These are phyloP conservation scores for Theristicus caerulescens DNA, from an alignment of 2,113 vertebrate species.

Conservation along the genomic window DNA sequence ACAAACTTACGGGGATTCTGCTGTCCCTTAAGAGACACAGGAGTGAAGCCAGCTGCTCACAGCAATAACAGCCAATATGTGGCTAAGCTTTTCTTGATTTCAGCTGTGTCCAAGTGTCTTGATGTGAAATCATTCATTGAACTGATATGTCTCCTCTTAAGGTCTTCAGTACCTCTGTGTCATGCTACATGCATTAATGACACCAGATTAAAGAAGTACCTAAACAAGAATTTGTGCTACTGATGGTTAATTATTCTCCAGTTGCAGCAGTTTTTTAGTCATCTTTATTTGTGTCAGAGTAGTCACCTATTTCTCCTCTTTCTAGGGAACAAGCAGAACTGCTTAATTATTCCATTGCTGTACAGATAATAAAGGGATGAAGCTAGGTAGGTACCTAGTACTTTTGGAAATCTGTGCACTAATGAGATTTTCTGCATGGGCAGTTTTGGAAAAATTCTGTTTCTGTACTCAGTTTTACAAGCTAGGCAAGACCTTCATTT, in stretches of 20 bases:
- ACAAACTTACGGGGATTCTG: not conserved
- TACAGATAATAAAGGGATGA: not conserved
- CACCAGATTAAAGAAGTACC: not conserved
- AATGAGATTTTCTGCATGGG: not conserved
- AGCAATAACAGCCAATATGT: no score
- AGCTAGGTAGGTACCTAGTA: not conserved
- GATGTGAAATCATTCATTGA: fast-evolving
- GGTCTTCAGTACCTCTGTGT: not conserved
- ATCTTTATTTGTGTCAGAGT: not conserved
- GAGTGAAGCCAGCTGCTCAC: not conserved
- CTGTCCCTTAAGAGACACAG: not conserved
- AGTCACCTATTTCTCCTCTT: not conserved
- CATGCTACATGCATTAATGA: fast-evolving
- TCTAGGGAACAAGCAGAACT: not conserved
- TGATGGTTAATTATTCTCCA: not conserved
- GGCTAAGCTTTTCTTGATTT: not conserved
- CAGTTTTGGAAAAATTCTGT: not conserved
- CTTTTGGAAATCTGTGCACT: not conserved
- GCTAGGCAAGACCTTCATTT: not conserved
- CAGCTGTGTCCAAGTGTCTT: no score
- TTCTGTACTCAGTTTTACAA: not conserved
- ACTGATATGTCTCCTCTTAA: no score
- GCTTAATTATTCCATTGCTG: not conserved
- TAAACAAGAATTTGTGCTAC: not conserved
- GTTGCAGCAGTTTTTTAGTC: not conserved